Conservation (phyloP, 2,888 invertebrate genomes). For the Caenorhabditis sp. region DNA sequence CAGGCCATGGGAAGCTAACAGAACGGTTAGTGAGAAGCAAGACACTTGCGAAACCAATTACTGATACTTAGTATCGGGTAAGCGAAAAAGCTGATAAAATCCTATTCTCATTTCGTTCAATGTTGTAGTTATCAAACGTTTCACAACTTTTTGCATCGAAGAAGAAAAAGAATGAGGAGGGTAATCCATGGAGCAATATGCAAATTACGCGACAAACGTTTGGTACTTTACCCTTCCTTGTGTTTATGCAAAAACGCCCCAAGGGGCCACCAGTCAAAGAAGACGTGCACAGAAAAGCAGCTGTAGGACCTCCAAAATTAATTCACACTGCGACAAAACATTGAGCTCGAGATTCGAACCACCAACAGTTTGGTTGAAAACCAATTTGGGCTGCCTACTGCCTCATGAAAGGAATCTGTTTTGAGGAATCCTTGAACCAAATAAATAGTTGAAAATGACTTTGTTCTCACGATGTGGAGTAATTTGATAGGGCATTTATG, state of each 20-base stretch:
- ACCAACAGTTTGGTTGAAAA: no score
- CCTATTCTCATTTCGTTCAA: no score
- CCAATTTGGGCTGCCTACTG: no score
- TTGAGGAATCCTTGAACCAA: no score
- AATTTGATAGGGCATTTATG: no score
- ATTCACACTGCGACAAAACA: neutral
- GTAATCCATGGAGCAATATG: slow-evolving; percentile 24
- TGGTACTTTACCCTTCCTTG: slow-evolving; percentile 6
- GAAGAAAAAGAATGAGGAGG: slow-evolving; percentile 6
- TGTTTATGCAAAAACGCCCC: slow-evolving; percentile 28
- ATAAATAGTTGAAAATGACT: no score
- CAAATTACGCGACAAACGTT: slow-evolving; percentile 54
- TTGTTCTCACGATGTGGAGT: no score
- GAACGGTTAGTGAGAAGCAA: neutral
- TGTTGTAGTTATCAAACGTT: no score
- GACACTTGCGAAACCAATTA: neutral
- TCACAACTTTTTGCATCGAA: neutral
- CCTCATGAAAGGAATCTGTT: no score
- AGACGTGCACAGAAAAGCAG: neutral
- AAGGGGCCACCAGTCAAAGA: slow-evolving; percentile 1
- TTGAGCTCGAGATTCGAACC: neutral
- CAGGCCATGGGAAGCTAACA: neutral
- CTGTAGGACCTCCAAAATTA: neutral
- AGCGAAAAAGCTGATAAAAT: no score
- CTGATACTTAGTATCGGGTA: no score